Percentiles rank a stretch among this genome's conserved stretches.
phyloP scores from a whole-genome alignment of 1,140 invertebrate species.

The Pseudomyrmex flavicornis region DNA sequence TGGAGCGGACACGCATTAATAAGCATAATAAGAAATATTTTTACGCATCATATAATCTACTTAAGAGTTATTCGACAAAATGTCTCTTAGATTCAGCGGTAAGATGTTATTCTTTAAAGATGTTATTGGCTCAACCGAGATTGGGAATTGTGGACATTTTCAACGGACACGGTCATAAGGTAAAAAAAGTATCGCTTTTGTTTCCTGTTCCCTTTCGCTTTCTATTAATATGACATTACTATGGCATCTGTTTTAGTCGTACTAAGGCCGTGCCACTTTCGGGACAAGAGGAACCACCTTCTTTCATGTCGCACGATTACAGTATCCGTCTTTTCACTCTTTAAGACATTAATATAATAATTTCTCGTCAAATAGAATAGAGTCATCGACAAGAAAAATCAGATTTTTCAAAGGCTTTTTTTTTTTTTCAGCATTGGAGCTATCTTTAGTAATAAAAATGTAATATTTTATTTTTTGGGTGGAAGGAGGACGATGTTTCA shows the following conservation, averaged over 20 bases:
- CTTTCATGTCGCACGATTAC: neutral
- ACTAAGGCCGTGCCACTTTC: constrained; percentile 25
- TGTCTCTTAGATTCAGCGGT: too few relatives aligned
- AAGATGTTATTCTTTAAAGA: too few relatives aligned
- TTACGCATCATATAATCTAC: too few relatives aligned
- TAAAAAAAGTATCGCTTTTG: constrained; percentile 35
- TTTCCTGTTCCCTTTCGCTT: constrained; percentile 43
- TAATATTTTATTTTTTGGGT: constrained; percentile 35
- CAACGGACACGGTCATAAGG: too few relatives aligned
- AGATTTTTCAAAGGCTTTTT: constrained; percentile 21
- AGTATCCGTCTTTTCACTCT: too few relatives aligned
- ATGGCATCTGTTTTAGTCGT: constrained; percentile 51
- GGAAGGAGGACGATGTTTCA: constrained; percentile 48
- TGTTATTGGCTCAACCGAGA: too few relatives aligned
- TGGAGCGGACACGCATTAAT: too few relatives aligned
- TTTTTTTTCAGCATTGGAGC: neutral
- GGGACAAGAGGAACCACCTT: too few relatives aligned
- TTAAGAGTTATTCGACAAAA: too few relatives aligned
- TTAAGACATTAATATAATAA: neutral
- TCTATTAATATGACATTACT: constrained; percentile 35
- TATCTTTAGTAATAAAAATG: constrained; percentile 23
- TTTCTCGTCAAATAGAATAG: neutral
- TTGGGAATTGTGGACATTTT: too few relatives aligned
- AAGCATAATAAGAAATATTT: too few relatives aligned
- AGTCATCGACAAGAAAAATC: constrained; percentile 1